A percentile compares a stretch with the other conserved stretches of the same genome.
Evolutionary conservation across 2,888 invertebrate species (phyloP).

Genomic region (Lobophora halterata): DNA sequence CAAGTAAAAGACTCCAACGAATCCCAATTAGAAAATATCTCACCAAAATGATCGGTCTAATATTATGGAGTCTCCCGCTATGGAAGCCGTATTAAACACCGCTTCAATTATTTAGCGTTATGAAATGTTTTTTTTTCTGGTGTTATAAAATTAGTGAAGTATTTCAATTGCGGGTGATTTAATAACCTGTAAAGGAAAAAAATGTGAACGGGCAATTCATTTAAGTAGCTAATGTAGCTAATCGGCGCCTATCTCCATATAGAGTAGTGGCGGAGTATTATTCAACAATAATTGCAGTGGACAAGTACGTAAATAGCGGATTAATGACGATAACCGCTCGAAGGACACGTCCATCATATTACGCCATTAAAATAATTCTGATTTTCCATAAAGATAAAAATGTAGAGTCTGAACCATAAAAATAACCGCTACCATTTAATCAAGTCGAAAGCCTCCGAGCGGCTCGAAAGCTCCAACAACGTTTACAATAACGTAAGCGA

Average conservation of each 20-base stretch:
- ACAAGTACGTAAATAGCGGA: constrained; percentile 28
- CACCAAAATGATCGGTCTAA: constrained; percentile 5
- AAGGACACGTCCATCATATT: too few species aligned
- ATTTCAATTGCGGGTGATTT: constrained; percentile 46
- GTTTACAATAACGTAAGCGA: too few species aligned
- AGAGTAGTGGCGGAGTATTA: constrained; percentile 35
- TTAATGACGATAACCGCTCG: neutral
- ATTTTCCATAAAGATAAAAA: too few species aligned
- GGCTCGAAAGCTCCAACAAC: too few species aligned
- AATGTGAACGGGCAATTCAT: constrained; percentile 46
- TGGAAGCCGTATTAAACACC: constrained; percentile 8
- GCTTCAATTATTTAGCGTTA: constrained; percentile 20
- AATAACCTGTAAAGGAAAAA: constrained; percentile 33
- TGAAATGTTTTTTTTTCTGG: constrained; percentile 32
- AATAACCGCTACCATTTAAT: too few species aligned
- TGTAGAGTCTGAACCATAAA: too few species aligned
- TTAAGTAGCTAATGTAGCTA: constrained; percentile 50
- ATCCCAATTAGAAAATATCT: constrained; percentile 21
- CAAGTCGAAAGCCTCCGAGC: too few species aligned
- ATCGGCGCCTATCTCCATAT: constrained; percentile 43
- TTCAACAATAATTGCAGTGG: constrained; percentile 38
- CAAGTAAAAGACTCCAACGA: constrained; percentile 21
- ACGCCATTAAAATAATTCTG: too few species aligned
- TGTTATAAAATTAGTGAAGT: constrained; percentile 37
- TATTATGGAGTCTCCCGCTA: constrained; percentile 3